Conservation (phyloP, 2,113 vertebrate genomes). For the Oreocharis arfaki region DNA sequence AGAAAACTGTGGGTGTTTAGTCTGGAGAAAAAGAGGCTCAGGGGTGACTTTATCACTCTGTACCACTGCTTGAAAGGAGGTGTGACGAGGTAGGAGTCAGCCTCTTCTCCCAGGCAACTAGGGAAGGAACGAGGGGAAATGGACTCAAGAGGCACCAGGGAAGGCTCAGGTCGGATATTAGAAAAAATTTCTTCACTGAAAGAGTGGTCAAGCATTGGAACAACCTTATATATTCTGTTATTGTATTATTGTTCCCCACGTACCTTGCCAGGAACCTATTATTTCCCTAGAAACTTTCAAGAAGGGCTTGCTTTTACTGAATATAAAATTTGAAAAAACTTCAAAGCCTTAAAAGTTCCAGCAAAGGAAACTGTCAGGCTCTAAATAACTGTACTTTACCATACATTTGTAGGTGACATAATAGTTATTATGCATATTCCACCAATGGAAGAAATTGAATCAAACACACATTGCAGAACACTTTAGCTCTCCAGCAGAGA, state of each 20-base stretch:
- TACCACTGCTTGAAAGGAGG: neutral
- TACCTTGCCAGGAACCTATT: neutral
- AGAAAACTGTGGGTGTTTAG: neutral
- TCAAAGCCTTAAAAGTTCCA: neutral
- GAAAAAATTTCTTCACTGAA: neutral
- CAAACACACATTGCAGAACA: neutral
- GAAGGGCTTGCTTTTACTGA: neutral
- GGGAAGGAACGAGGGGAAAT: neutral
- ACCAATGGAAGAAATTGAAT: neutral
- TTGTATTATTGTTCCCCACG: neutral
- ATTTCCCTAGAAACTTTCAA: neutral
- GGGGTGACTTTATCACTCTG: neutral
- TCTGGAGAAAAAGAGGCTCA: neutral
- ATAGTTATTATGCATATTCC: neutral
- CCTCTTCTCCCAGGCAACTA: neutral
- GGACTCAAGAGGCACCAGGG: neutral
- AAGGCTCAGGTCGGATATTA: neutral
- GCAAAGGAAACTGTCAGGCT: neutral
- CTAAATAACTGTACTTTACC: neutral
- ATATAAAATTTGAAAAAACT: neutral
- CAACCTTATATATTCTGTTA: neutral
- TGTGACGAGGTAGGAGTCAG: rapidly evolving
- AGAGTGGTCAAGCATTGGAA: neutral
- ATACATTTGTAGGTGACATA: neutral
- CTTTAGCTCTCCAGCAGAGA: neutral